Conservation (phyloP, 2,888 invertebrate genomes). For the Zygothrica quintamaculata region DNA sequence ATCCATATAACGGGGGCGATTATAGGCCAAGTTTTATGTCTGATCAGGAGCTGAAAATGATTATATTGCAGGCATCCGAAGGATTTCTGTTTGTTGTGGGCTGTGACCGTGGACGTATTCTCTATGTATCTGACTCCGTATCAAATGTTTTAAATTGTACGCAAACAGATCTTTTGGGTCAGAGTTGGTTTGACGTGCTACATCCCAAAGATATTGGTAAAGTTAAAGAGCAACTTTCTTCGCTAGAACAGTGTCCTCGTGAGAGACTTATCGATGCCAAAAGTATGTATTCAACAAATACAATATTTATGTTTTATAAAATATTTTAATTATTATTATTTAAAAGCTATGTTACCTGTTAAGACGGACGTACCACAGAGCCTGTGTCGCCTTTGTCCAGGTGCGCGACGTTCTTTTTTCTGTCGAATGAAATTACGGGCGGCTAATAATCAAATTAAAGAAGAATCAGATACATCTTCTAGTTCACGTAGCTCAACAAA, state of each 20-base stretch:
- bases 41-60: slow-evolving; percentile 93
- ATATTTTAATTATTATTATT: background rate
- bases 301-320: background rate
- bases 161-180: slow-evolving; percentile 94
- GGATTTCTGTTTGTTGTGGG: slow-evolving; percentile 96
- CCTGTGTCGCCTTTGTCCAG: slow-evolving; percentile 92
- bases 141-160: slow-evolving; percentile 92
- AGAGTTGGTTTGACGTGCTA: slow-evolving; percentile 96
- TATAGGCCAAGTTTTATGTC: slow-evolving; percentile 93
- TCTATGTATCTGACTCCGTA: slow-evolving; percentile 96
- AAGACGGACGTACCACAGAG: slow-evolving; percentile 93
- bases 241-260: slow-evolving; percentile 94
- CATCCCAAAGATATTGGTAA: slow-evolving; percentile 97
- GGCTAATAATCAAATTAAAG: slow-evolving; percentile 87
- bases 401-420: slow-evolving; percentile 95
- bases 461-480: slow-evolving; percentile 86
- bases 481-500: slow-evolving; percentile 86
- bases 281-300: slow-evolving; percentile 86
- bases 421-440: slow-evolving; percentile 95
- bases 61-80: slow-evolving; percentile 94
- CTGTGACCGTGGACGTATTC: slow-evolving; percentile 94
- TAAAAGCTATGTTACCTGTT: slow-evolving; percentile 94
- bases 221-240: slow-evolving; percentile 96
- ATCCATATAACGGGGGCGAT: slow-evolving; percentile 90
- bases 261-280: slow-evolving; percentile 96